phyloP scores from a whole-genome alignment of 2,797 vertebrate genomes.

The Sitta carolinensis region DNA sequence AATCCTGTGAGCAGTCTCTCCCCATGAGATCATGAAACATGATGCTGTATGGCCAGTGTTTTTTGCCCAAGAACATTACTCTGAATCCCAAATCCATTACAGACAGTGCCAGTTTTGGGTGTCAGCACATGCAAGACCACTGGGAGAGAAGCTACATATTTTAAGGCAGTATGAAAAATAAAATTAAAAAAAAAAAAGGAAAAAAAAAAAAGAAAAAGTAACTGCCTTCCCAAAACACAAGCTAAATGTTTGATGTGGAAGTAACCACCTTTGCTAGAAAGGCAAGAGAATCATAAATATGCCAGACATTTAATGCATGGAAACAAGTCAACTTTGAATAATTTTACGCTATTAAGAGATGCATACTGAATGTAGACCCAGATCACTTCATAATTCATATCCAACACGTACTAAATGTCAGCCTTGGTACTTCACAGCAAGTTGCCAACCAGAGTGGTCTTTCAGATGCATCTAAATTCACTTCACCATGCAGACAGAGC shows the following conservation, averaged over 20 bases:
- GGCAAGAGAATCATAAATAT: slow-evolving; percentile 60
- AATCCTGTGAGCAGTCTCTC: neutral
- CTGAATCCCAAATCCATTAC: neutral
- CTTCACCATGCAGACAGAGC: neutral
- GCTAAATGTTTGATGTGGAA: neutral
- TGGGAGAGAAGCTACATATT: neutral
- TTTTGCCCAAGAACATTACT: neutral
- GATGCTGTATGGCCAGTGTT: neutral
- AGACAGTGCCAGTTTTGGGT: neutral
- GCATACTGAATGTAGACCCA: slow-evolving; percentile 55
- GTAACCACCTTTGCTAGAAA: slow-evolving; percentile 41
- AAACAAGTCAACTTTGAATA: slow-evolving; percentile 68
- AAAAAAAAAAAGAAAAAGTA: neutral
- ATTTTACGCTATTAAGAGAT: slow-evolving; percentile 64
- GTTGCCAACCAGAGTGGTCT: neutral
- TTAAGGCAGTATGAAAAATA: neutral
- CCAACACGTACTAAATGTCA: slow-evolving; percentile 47
- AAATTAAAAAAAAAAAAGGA: neutral
- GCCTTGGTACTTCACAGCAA: neutral
- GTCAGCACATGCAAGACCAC: neutral
- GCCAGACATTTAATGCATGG: slow-evolving; percentile 47
- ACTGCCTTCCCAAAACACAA: neutral
- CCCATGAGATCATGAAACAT: neutral
- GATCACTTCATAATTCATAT: slow-evolving; percentile 70
- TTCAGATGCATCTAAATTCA: slow-evolving; percentile 1